These are phyloP conservation scores for Dolichopus griseipennis DNA, from an alignment of 2,888 invertebrate species.

Conservation along the genomic window DNA sequence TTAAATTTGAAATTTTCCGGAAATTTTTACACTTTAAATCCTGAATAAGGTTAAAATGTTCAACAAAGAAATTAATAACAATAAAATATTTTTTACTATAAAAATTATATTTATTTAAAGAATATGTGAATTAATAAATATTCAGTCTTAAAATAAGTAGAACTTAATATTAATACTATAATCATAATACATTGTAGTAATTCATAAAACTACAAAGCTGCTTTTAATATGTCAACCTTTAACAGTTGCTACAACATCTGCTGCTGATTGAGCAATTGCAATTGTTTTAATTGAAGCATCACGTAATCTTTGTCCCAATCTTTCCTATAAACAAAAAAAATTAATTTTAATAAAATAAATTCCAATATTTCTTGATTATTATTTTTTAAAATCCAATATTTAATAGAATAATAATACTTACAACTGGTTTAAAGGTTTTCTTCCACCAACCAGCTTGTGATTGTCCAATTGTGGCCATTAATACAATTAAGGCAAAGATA, in stretches of 20 bases:
- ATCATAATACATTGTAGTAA: no score
- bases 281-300: neutral
- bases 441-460: slow-evolving; percentile 20
- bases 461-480: slow-evolving; percentile 16
- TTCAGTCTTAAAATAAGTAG: no score
- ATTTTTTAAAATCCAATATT: slow-evolving; percentile 18
- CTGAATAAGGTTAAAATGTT: no score
- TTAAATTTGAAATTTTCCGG: no score
- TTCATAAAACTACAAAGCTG: no score
- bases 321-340: neutral
- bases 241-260: neutral
- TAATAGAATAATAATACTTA: slow-evolving; percentile 26
- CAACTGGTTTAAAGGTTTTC: slow-evolving; percentile 18
- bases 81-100: no score
- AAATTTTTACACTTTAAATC: no score
- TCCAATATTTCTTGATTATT: neutral
- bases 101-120: no score
- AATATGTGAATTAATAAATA: no score
- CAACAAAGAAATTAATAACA: no score
- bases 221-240: no score
- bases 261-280: neutral
- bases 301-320: neutral
- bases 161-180: no score
- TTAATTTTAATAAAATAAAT: neutral
- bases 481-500: slow-evolving; percentile 8